Percentiles rank a stretch among this genome's conserved stretches.
phyloP scores from a whole-genome alignment of 1,140 invertebrate genomes.

The Apis mellifera region Amel_HAv3.1 CM009937.2:7824501-7825000 shows the following conservation, averaged over 20 bases:
- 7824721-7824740: conserved; percentile 86
- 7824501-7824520: conserved; percentile 88
- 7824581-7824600: too few species aligned
- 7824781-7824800: conserved; percentile 85
- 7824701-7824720: conserved; percentile 86
- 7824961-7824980: conserved; percentile 86
- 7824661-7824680: not conserved
- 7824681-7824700: conserved; percentile 62
- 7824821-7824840: conserved; percentile 86
- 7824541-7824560: conserved; percentile 5
- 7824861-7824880: conserved; percentile 87
- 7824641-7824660: not conserved
- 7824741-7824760: conserved; percentile 87
- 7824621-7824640: not conserved
- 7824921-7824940: conserved; percentile 85
- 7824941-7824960: conserved; percentile 82
- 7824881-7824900: conserved; percentile 86
- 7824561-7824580: not conserved
- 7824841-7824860: conserved; percentile 85
- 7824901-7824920: conserved; percentile 88
- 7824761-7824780: conserved; percentile 87
- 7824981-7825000: conserved; percentile 85
- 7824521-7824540: conserved; percentile 84
- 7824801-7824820: conserved; percentile 85
- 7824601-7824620: not conserved